Evolutionary conservation across 2,113 vertebrate species (phyloP).

Genomic region (Pelobates fuscus): DNA sequence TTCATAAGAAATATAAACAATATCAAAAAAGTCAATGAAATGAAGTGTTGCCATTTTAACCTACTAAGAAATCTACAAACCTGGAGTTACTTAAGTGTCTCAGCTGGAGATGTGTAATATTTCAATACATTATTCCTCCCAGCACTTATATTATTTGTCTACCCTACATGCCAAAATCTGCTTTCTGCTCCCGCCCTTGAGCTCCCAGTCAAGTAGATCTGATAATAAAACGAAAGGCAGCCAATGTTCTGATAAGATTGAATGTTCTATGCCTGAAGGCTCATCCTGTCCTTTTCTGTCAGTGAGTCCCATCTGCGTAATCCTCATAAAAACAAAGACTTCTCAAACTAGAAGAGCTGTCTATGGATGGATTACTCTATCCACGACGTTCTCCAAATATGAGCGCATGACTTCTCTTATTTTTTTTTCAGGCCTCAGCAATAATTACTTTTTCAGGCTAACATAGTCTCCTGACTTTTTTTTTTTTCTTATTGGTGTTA

Average conservation of each 20-base stretch:
- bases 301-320: conserved; percentile 61
- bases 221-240: conserved; percentile 61
- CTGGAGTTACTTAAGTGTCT: conserved; percentile 2
- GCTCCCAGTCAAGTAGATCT: conserved; percentile 60
- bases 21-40: no score
- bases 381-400: conserved; percentile 58
- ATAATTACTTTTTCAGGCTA: conserved; percentile 34
- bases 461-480: conserved; percentile 45
- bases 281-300: conserved; percentile 51
- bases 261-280: conserved; percentile 51
- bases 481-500: conserved; percentile 29
- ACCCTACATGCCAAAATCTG: conserved; percentile 54
- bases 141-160: conserved; percentile 12
- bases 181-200: conserved; percentile 59
- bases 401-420: conserved; percentile 48
- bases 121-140: neutral
- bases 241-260: conserved; percentile 64
- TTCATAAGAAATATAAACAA: no score
- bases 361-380: conserved; percentile 53
- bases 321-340: conserved; percentile 67
- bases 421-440: conserved; percentile 47
- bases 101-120: neutral
- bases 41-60: no score
- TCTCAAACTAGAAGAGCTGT: conserved; percentile 55
- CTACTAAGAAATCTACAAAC: neutral